Evolutionary conservation across 1,140 invertebrate species (phyloP), one percentile per base, ranked within the genome.

Genomic region (Luehdorfia chinensis): DNA sequence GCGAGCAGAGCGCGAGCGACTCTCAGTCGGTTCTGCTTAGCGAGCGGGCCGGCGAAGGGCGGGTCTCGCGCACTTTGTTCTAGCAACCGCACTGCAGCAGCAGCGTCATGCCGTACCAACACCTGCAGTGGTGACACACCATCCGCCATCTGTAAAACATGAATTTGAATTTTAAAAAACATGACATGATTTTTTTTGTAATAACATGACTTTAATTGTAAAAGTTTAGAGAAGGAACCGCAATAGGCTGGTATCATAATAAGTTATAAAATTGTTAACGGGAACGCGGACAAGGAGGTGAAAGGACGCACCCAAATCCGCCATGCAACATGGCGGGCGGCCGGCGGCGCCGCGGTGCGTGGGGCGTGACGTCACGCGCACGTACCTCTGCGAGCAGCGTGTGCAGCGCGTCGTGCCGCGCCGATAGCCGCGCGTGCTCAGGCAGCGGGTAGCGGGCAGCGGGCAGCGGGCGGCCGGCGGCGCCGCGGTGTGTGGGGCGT

Each of bases 401-500:
- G 14, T 57, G 72, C 44, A 79, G 59, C 11, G 94, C 92, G 83
- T 97, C 93, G 52, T 94, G 90, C 54, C 96, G 93, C 0, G 95
- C 93, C 57, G 90, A 92, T 25, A 91, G 89, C 15, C 91, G 87
- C 46, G 91, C 87, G 57, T 94, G 91, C 4, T 87, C n/a, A 1
- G 94, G 92, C 56, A 98, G 92, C 66, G 95, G 90, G 6, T 96
- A 96, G 27, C 91, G 91, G 1, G 95, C 97, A 88, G 97, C 98
- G 1, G 94, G 92, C 55, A 98, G 92, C 66, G 95, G 90, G 7
- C 97, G 96, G 27, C 91, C 91, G 1, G 95, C 97, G 88, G 97
- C 98, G 1, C 93, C 93, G 47, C 96, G 89, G 1, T n/a, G n/a
- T n/a, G n/a, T n/a, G n/a, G n/a, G n/a, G n/a, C n/a, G n/a, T n/a